Percentiles rank a stretch among this genome's conserved stretches.
These are phyloP conservation scores for Astur gentilis DNA, from an alignment of 2,113 vertebrate genomes.

Conservation along the genomic window DNA sequence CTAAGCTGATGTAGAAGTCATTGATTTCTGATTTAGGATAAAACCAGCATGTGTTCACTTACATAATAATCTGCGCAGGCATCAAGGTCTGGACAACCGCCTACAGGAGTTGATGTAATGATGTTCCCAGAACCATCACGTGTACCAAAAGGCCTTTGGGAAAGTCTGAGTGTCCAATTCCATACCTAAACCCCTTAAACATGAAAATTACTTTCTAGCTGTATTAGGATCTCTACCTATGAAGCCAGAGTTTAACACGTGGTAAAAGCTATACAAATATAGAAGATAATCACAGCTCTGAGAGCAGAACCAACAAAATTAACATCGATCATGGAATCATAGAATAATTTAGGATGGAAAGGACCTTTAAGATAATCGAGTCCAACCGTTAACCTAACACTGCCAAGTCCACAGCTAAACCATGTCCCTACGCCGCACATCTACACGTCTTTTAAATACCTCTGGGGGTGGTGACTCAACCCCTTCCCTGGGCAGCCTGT, in stretches of 20 bases:
- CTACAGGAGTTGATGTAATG: neutral
- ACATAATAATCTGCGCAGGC: fast-evolving
- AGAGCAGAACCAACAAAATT: neutral
- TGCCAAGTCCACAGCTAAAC: neutral
- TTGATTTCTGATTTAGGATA: neutral
- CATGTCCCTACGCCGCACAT: neutral
- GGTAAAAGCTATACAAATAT: neutral
- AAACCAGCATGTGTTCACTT: neutral
- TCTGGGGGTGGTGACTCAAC: too few species aligned
- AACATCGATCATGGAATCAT: neutral
- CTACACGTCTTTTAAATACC: neutral
- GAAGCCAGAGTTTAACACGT: neutral
- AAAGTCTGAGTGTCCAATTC: neutral
- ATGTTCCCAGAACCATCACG: neutral
- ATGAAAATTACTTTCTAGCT: neutral
- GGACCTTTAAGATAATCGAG: neutral
- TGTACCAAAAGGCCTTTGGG: neutral
- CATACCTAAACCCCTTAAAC: neutral
- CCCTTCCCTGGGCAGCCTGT: neutral
- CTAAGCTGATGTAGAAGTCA: neutral
- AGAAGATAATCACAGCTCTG: neutral
- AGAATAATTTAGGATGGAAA: neutral
- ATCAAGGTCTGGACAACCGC: neutral
- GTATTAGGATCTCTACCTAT: neutral
- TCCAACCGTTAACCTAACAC: neutral